A percentile compares a stretch with the other conserved stretches of the same genome.
Conservation (phyloP, 2,113 vertebrate genomes). For the Heterotis niloticus region DNA sequence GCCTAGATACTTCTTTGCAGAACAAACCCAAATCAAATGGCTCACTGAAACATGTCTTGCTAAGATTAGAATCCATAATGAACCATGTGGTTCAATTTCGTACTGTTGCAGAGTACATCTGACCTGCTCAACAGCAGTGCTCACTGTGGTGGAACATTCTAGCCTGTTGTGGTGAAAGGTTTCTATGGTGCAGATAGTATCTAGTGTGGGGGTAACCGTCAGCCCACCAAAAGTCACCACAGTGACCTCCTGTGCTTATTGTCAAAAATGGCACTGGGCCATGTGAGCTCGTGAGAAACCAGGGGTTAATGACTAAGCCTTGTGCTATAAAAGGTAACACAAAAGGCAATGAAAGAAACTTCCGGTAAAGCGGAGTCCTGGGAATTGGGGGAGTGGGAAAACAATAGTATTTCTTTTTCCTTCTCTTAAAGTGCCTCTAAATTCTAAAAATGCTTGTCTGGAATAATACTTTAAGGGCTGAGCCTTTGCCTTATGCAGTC, state of each 20-base stretch:
- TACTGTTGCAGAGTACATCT: neutral
- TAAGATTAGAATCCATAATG: neutral
- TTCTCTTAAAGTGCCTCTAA: neutral
- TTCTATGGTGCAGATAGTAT: neutral
- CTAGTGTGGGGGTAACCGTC: neutral
- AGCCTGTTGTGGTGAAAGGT: neutral
- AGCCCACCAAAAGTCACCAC: no score
- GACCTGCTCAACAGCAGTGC: neutral
- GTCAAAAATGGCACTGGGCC: no score
- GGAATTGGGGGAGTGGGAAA: no score
- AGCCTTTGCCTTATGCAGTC: constrained; percentile 16
- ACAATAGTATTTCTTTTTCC: neutral
- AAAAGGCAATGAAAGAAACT: no score
- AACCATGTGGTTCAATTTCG: neutral
- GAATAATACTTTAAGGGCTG: neutral
- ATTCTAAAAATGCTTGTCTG: neutral
- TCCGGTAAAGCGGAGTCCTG: no score
- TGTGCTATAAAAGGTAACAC: no score
- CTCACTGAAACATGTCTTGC: neutral
- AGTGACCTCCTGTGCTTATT: no score
- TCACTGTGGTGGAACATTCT: neutral
- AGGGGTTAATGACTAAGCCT: no score
- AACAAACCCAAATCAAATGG: neutral
- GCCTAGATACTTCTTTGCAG: neutral
- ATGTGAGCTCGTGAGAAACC: no score